These are phyloP conservation scores for Atherinomorus stipes DNA, from an alignment of 2,113 vertebrate genomes.

Conservation along the genomic window DNA sequence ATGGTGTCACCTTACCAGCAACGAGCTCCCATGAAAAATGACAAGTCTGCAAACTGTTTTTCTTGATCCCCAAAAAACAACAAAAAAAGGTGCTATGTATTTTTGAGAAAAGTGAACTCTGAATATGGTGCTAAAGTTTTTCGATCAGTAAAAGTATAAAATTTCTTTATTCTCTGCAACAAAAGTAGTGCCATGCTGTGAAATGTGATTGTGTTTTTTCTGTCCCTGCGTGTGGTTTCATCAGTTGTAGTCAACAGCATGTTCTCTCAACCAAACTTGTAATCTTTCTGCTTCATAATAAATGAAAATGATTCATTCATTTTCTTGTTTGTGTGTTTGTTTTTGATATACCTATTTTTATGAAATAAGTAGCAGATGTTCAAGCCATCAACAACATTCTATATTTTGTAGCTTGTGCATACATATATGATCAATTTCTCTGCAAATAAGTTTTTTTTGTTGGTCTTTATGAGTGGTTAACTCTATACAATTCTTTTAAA, in stretches of 20 bases:
- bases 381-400: background rate
- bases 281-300: slow-evolving; percentile 29
- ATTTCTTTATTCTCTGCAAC: background rate
- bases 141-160: slow-evolving; percentile 11
- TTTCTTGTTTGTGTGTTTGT: slow-evolving; percentile 1
- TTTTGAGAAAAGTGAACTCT: background rate
- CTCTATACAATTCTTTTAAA: background rate
- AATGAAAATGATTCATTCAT: slow-evolving; percentile 6
- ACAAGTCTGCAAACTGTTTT: slow-evolving; percentile 12
- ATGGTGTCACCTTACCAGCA: background rate
- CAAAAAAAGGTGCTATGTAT: slow-evolving; percentile 7
- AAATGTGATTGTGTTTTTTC: background rate
- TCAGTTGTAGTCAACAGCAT: background rate
- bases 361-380: background rate
- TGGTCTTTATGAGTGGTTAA: background rate
- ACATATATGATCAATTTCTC: background rate
- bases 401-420: background rate
- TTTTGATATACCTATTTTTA: background rate
- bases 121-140: slow-evolving; percentile 13
- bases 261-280: slow-evolving; percentile 1
- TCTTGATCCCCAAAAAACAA: background rate
- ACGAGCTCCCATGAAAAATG: background rate
- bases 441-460: background rate
- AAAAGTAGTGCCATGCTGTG: background rate
- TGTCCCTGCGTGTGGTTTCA: slow-evolving; percentile 7